Base-by-base conservation (phyloP, 2,797 vertebrate genomes). In the Gymnoscopelus braueri region DNA sequence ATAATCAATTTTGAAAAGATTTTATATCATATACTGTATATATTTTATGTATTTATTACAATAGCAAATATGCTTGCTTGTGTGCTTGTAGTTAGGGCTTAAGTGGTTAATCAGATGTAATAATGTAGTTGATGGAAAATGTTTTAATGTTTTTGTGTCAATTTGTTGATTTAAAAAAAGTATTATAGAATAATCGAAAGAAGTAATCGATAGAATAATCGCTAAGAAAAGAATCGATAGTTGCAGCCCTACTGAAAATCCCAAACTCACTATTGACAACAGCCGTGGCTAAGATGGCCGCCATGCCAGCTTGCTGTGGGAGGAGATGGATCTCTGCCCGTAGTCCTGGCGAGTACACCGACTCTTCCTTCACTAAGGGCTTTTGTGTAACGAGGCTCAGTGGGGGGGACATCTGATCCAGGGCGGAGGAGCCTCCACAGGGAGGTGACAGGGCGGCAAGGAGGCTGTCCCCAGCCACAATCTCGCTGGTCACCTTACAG, bases 231-330 rank as follows among this genome's bases (percentile, higher is more conserved):
- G 5, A 19, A 55, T 24, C 39, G 7, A 58, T 5, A 13, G 55
- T 29, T 7, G 29, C 55, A 29, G 11, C 11, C 14, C 4, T 19
- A 52, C 19, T 12, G 4, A 7, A 19, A 50, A 11, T 7, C 4
- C 26, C 10, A 15, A 52, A 59, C 97, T 98, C 90, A 99, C 98
- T 99, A 87, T 99, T 99, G 57, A 99, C 87, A 52, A 99, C 91
- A 0, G 98, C 98, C 0, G 98, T 98, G 24, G 98, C 98, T 69
- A 98, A 88, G 83, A 99, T 98, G 79, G 98, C 96, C 0, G 98
- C 98, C 98, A 99, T 99, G 86, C 97, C 98, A 0, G 98, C 98
- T 71, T 99, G 98, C 90, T 98, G 98, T 0, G 98, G 98, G 71
- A 99, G 95, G 32, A 98, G 96, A 91, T 97, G 97, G 85, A 99